These are phyloP conservation scores for Pelobates cultripes DNA, from an alignment of 2,797 vertebrate species.

Conservation along the genomic window DNA sequence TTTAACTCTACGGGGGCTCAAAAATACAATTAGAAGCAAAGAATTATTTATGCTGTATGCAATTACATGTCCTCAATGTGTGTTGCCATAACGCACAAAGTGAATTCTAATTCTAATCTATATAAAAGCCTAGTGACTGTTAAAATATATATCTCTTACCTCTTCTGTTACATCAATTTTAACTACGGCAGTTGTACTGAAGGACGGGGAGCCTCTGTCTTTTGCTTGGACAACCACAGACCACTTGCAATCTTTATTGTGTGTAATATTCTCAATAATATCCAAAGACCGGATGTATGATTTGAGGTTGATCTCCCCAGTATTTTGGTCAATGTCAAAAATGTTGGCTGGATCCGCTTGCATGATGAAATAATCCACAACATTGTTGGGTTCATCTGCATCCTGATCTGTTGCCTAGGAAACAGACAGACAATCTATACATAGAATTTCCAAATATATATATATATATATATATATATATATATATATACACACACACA, in stretches of 20 bases:
- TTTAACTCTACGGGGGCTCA: too few species aligned
- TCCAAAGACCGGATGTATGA: constrained; percentile 90
- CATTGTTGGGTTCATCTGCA: constrained; percentile 94
- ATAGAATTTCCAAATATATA: too few species aligned
- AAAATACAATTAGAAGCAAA: too few species aligned
- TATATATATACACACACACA: too few species aligned
- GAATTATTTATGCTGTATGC: too few species aligned
- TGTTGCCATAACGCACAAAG: too few species aligned
- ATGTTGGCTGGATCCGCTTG: constrained; percentile 89
- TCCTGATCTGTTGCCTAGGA: constrained; percentile 91
- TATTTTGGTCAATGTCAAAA: constrained; percentile 88
- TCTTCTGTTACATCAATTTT: constrained; percentile 95
- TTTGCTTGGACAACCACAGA: constrained; percentile 92
- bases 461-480: too few species aligned
- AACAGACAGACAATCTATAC: neutral
- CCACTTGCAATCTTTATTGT: constrained; percentile 86
- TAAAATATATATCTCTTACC: constrained; percentile 73
- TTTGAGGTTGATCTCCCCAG: constrained; percentile 93
- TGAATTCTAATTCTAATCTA: too few species aligned
- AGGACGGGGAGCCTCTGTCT: constrained; percentile 91
- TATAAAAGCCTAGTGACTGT: neutral
- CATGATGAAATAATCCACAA: constrained; percentile 96
- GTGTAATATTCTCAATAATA: constrained; percentile 91
- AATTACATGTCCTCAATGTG: too few species aligned
- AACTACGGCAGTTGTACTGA: constrained; percentile 91